Percentiles rank a stretch among this genome's conserved stretches.
These are phyloP conservation scores for Pica pica DNA, from an alignment of 2,113 vertebrate genomes.

Conservation along the genomic window DNA sequence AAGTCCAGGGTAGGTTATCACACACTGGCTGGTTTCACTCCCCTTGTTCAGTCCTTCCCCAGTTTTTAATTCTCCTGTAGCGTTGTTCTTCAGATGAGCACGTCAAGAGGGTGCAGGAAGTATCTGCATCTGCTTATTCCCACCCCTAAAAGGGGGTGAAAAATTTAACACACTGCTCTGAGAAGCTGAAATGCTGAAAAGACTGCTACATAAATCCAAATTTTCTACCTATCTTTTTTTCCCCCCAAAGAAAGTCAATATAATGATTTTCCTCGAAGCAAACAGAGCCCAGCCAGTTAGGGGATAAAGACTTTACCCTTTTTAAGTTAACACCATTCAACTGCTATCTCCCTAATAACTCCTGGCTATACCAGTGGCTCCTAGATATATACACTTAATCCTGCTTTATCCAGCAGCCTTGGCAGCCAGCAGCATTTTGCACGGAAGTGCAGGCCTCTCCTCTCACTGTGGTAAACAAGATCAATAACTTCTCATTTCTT, in stretches of 20 bases:
- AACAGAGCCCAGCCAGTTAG: background rate
- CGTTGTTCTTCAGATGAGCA: background rate
- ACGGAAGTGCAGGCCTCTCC: background rate
- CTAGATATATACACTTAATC: constrained; percentile 34
- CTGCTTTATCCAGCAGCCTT: constrained; percentile 20
- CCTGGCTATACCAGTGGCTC: background rate
- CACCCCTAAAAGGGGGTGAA: background rate
- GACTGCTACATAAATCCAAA: background rate
- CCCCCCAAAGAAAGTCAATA: background rate
- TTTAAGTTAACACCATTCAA: constrained; percentile 41
- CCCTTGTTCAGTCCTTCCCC: background rate
- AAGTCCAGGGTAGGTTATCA: background rate
- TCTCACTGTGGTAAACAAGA: background rate
- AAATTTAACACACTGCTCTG: background rate
- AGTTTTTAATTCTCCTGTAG: background rate
- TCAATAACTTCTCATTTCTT: background rate
- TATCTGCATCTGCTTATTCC: background rate
- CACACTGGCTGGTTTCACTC: background rate
- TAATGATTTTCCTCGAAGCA: constrained; percentile 39
- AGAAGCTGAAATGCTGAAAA: background rate
- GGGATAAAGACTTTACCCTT: constrained; percentile 43
- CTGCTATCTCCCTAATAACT: constrained; percentile 38
- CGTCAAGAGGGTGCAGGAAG: background rate
- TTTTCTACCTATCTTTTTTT: background rate
- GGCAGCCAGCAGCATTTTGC: background rate